These are phyloP conservation scores for Drosophila ogumai DNA, from an alignment of 1,140 invertebrate species.

Conservation along the genomic window DNA sequence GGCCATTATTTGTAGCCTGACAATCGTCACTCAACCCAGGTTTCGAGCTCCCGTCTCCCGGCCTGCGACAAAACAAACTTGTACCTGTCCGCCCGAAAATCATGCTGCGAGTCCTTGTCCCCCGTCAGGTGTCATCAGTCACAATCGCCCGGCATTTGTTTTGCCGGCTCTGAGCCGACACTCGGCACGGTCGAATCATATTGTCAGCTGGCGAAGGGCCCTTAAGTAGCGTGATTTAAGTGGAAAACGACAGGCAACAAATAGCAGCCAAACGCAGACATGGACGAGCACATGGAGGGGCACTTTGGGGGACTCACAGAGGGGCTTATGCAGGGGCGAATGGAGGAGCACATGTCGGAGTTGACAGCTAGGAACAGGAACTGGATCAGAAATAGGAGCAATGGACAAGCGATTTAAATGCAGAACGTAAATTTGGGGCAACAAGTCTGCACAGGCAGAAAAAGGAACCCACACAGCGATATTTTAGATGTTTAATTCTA, in stretches of 20 bases:
- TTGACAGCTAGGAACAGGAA: constrained; percentile 47
- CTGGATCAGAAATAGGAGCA: constrained; percentile 16
- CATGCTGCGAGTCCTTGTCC: constrained; percentile 42
- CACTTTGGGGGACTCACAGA: not conserved
- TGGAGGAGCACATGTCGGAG: constrained; percentile 62
- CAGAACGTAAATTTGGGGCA: constrained; percentile 51
- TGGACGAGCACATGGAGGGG: constrained; percentile 43
- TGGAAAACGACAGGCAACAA: constrained; percentile 44
- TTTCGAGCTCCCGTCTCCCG: not conserved
- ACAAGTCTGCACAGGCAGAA: constrained; percentile 11
- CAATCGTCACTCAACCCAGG: constrained; percentile 41
- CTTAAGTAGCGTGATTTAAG: constrained; percentile 67
- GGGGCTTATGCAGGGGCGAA: not conserved
- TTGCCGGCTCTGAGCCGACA: constrained; percentile 20
- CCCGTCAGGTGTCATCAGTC: constrained; percentile 73
- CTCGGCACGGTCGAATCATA: constrained; percentile 26
- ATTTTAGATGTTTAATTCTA: not conserved
- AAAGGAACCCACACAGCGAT: not conserved
- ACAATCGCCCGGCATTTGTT: constrained; percentile 59
- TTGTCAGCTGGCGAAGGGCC: constrained; percentile 39
- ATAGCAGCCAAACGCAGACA: constrained; percentile 38
- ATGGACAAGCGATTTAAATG: constrained; percentile 62
- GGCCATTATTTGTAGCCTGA: constrained; percentile 65
- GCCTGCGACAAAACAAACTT: constrained; percentile 20
- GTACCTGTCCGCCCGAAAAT: constrained; percentile 47